These are phyloP conservation scores for Zaprionus tsacasi DNA, from an alignment of 1,140 invertebrate species.

Conservation along the genomic window DNA sequence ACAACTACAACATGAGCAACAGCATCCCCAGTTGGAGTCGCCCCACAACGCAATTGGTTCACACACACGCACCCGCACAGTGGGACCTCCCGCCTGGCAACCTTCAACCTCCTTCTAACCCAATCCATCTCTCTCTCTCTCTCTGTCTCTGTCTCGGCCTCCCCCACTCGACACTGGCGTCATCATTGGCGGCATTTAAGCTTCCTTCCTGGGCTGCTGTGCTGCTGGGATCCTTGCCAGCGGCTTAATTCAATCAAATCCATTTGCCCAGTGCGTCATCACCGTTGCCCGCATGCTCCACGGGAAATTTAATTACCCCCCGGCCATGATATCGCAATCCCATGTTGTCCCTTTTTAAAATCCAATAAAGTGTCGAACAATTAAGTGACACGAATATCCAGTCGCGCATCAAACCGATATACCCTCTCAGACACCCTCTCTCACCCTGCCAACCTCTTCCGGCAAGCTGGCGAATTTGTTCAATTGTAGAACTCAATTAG, in stretches of 20 bases:
- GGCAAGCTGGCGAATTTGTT: conserved; percentile 11
- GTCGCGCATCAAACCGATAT: conserved; percentile 39
- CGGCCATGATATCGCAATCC: conserved; percentile 18
- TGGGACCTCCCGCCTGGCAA: conserved; percentile 58
- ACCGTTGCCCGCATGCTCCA: conserved; percentile 62
- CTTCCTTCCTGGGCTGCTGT: conserved; percentile 22
- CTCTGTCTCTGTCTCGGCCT: no score
- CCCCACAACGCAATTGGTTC: conserved; percentile 53
- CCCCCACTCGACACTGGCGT: conserved; percentile 10
- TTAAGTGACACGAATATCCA: conserved; percentile 78
- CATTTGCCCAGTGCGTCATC: conserved; percentile 69
- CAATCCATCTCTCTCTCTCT: neutral
- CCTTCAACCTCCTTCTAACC: neutral
- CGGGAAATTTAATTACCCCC: conserved; percentile 78
- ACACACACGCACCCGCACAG: conserved; percentile 3
- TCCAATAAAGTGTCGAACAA: conserved; percentile 80
- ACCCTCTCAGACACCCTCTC: neutral
- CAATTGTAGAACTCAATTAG: conserved; percentile 59
- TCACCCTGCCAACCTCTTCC: neutral
- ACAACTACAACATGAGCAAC: conserved; percentile 5
- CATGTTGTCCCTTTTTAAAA: conserved; percentile 69
- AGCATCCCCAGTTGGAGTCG: conserved; percentile 55
- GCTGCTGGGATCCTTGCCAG: conserved; percentile 10
- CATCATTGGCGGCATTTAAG: conserved; percentile 75
- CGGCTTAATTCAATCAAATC: conserved; percentile 74